A percentile compares a stretch with the other conserved stretches of the same genome.
phyloP scores from a whole-genome alignment of 1,140 invertebrate species.

The Goniozus legneri region DNA sequence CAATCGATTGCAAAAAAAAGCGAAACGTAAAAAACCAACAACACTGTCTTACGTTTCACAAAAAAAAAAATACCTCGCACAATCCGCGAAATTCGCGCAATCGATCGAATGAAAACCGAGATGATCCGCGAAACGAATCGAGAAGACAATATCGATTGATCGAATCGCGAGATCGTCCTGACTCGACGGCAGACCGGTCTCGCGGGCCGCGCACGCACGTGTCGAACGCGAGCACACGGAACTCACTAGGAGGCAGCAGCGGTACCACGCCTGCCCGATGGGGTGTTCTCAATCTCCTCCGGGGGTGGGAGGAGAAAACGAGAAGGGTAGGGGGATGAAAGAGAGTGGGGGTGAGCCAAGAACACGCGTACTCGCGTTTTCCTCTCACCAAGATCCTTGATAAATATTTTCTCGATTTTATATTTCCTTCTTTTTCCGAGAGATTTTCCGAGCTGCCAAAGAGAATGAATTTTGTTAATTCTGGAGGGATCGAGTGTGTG shows the following conservation, averaged over 20 bases:
- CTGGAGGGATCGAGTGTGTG: not conserved
- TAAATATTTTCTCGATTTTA: not conserved
- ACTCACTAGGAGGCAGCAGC: slow-evolving; percentile 37
- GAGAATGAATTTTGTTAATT: not conserved
- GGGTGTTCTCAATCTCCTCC: no score
- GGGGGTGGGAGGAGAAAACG: slow-evolving; percentile 17
- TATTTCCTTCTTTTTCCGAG: not conserved
- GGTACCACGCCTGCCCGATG: slow-evolving; percentile 16
- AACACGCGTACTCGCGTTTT: not conserved
- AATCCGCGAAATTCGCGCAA: not conserved
- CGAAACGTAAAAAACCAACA: no score
- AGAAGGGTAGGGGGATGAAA: slow-evolving; percentile 13
- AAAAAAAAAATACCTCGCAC: not conserved
- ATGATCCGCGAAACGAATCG: not conserved
- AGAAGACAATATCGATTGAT: slow-evolving; percentile 7
- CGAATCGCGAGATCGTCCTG: not conserved
- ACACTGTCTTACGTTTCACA: not conserved
- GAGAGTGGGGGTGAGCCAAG: not conserved
- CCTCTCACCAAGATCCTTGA: not conserved
- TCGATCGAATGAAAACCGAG: not conserved
- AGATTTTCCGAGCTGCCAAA: not conserved
- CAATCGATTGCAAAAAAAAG: no score
- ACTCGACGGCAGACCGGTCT: not conserved
- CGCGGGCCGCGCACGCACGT: slow-evolving; percentile 32
- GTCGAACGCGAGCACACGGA: slow-evolving; percentile 41